Evolutionary conservation across 1,140 invertebrate species (phyloP), one percentile per base, ranked within the genome.

Genomic region (Aricia agestis): DNA sequence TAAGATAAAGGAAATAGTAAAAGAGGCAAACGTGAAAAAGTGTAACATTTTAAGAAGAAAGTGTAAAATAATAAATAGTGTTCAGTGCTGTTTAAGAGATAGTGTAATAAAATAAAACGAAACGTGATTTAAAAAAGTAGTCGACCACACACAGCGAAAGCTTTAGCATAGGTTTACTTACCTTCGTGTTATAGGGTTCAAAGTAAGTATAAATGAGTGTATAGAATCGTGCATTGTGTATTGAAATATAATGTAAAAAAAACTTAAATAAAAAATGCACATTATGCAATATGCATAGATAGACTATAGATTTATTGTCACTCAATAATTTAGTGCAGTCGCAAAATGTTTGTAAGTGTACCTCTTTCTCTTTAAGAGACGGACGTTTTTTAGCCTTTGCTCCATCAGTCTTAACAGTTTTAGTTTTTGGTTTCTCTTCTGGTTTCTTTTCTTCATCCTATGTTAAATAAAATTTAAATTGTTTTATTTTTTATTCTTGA

Each of bases 321-420:
- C n/a, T 6, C 36, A 36, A 66, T 31, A 36, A 11, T 17, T 59
- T 59, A n/a, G n/a, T 59, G 15, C 13, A 59, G 15, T 1, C 18
- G n/a, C 1, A 59, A 59, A 59, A 59, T 59, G 58, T 57, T 13
- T 17, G 13, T 59, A 59, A 17, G 58, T 18, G 18, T 59, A 91
- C 88, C 88, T 91, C 86, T 80, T 88, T 87, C 67, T 89, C 79
- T 83, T 89, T 91, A 69, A 89, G 76, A 76, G 87, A 88, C 42
- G 86, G 81, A 57, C 86, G 89, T 81, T 91, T 91, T 84, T 89
- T 91, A 79, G 83, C 68, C 69, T 84, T 82, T 18, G 81, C 72
- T 71, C 85, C 85, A 69, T 85, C 88, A 78, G 88, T 86, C 73
- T 89, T 89, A 32, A 77, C 70, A 19, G 85, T 36, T 81, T 90